These are phyloP conservation scores for Drosophila antonietae DNA, from an alignment of 2,888 invertebrate genomes.

Conservation along the genomic window DNA sequence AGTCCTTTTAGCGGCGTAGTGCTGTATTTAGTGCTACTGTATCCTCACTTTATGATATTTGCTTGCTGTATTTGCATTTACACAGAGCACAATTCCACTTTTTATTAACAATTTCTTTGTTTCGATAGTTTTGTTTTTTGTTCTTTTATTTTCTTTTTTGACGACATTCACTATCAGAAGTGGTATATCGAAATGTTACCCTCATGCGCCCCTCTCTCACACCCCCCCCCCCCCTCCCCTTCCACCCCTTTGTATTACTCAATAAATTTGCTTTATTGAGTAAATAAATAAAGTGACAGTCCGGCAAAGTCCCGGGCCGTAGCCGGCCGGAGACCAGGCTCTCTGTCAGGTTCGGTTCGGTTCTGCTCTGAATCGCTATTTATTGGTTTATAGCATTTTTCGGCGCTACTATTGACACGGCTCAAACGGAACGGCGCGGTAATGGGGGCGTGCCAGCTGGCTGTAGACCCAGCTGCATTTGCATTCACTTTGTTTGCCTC, in stretches of 20 bases:
- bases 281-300: conserved; percentile 72
- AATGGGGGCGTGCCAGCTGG: conserved; percentile 18
- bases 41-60: conserved; percentile 73
- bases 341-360: conserved; percentile 1
- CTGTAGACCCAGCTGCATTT: conserved; percentile 40
- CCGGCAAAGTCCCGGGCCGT: neutral
- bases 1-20: conserved; percentile 41
- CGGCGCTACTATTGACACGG: conserved; percentile 38
- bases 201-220: neutral
- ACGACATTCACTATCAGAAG: conserved; percentile 27
- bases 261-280: conserved; percentile 77
- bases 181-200: conserved; percentile 14
- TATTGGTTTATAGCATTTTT: conserved; percentile 43
- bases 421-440: conserved; percentile 13
- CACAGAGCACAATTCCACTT: conserved; percentile 41
- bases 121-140: neutral
- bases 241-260: conserved; percentile 49
- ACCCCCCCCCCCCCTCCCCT: too few species aligned
- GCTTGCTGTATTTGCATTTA: conserved; percentile 67
- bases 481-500: conserved; percentile 46
- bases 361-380: conserved; percentile 35
- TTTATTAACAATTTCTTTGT: conserved; percentile 15
- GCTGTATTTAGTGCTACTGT: conserved; percentile 57
- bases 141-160: neutral
- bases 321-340: neutral